phyloP scores from a whole-genome alignment of 2,888 invertebrate genomes.

The Ophioninae sp. region DNA sequence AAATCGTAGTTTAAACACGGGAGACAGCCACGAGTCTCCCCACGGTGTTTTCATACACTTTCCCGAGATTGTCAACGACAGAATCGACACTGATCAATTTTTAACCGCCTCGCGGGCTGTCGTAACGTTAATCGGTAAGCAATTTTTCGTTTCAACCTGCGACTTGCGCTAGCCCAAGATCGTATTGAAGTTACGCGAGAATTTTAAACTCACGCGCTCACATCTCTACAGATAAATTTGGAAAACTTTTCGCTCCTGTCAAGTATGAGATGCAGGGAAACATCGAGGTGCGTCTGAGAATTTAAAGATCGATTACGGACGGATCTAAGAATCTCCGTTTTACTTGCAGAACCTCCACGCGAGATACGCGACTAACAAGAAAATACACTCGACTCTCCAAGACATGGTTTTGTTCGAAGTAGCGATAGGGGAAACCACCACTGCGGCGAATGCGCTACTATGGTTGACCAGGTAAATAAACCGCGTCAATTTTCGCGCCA shows the following conservation, averaged over 20 bases:
- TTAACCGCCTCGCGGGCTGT: constrained; percentile 85
- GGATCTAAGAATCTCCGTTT: constrained; percentile 1
- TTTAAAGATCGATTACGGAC: not conserved
- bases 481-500: no score
- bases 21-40: constrained; percentile 18
- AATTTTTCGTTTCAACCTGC: constrained; percentile 33
- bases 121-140: constrained; percentile 86
- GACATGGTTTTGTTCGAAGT: constrained; percentile 86
- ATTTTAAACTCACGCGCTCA: not conserved
- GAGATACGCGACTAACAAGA: constrained; percentile 82
- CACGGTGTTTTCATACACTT: constrained; percentile 77
- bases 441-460: constrained; percentile 85
- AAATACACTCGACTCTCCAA: constrained; percentile 84
- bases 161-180: not conserved
- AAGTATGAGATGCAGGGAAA: constrained; percentile 90
- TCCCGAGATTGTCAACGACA: constrained; percentile 82
- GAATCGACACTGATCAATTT: constrained; percentile 85
- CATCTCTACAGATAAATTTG: constrained; percentile 86
- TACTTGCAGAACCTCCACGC: constrained; percentile 84
- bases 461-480: constrained; percentile 88
- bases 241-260: constrained; percentile 88
- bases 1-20: constrained; percentile 22
- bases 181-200: not conserved
- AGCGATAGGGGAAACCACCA: constrained; percentile 80
- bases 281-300: constrained; percentile 84